These are phyloP conservation scores for Eulacestoma nigropectus DNA, from an alignment of 2,113 vertebrate species.

Conservation along the genomic window DNA sequence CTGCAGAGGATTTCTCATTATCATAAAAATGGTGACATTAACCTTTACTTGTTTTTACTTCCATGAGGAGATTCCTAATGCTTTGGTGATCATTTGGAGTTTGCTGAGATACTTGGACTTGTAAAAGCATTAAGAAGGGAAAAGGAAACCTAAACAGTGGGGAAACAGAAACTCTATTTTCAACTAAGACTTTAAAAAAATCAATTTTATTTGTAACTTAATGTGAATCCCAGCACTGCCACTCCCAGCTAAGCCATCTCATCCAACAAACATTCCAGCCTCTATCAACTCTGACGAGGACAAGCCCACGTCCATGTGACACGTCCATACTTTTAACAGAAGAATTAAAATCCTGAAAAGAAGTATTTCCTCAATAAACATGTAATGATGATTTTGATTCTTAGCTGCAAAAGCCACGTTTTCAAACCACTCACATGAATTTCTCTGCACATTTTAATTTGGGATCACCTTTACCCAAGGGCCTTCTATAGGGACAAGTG, in stretches of 20 bases:
- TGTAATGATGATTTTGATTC: not conserved
- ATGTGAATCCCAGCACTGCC: not conserved
- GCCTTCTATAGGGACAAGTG: not conserved
- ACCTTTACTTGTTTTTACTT: not conserved
- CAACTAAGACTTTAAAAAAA: not conserved
- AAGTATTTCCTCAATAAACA: not conserved
- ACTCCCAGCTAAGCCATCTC: not conserved
- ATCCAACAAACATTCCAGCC: not conserved
- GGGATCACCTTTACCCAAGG: not conserved
- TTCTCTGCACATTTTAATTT: not conserved
- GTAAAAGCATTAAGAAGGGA: not conserved
- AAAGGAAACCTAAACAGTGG: not conserved
- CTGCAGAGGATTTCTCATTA: not conserved
- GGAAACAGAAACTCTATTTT: not conserved
- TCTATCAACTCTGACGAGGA: not conserved
- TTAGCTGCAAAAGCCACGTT: not conserved
- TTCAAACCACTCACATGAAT: not conserved
- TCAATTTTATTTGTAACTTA: not conserved
- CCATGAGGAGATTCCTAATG: not conserved
- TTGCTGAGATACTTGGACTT: not conserved
- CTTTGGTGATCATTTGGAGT: not conserved
- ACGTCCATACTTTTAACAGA: not conserved
- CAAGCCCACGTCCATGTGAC: not conserved
- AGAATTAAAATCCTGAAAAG: not conserved
- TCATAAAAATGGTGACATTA: not conserved